Base-by-base conservation (phyloP, 2,888 invertebrate genomes). In the Pheosia tremula region DNA sequence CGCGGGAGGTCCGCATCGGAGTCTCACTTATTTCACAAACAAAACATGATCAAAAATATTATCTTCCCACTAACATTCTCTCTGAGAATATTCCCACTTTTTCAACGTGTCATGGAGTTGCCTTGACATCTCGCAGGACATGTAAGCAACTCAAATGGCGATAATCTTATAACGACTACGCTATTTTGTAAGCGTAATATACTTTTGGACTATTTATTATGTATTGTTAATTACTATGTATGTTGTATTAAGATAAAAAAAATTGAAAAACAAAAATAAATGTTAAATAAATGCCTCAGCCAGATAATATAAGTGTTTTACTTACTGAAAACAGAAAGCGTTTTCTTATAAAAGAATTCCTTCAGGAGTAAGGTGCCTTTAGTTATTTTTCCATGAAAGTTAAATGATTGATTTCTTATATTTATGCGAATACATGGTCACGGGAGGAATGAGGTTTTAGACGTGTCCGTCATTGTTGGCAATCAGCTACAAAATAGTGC, bases 201-300 rank as follows among this genome's bases (percentile, higher is more conserved):
- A 94, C 93, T 94, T 94, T 94, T 94, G 91, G 93, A 94, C 92
- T 93, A 93, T 93, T 93, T 93, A 93, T 93, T 93, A 93, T 91
- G 93, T 93, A 93, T 92, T 93, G 93, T 93, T 93, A 93, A 93
- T 93, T 93, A 93, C 93, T 93, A 93, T 93, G 92, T 94, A 94
- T 94, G 93, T 94, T 94, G 93, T 94, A 93, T 89, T 93, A 92
- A 93, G 91, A 91, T 56, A 56, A 91, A 90, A 89, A 89, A 89
- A 89, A 89, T 79, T 84, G 84, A 91, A 91, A 91, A 92, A 88
- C 83, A 88, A 89, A 91, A 90, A 91, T 93, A 92, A 93, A 94
- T 93, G 93, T 94, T 93, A 94, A 24, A 92, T 94, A 93, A 94
- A 94, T 94, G 94, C 94, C 94, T 94, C 94, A 94, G 94, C 93